These are phyloP conservation scores for Oncopodura yosiiana DNA, from an alignment of 1,140 invertebrate genomes.

Conservation along the genomic window DNA sequence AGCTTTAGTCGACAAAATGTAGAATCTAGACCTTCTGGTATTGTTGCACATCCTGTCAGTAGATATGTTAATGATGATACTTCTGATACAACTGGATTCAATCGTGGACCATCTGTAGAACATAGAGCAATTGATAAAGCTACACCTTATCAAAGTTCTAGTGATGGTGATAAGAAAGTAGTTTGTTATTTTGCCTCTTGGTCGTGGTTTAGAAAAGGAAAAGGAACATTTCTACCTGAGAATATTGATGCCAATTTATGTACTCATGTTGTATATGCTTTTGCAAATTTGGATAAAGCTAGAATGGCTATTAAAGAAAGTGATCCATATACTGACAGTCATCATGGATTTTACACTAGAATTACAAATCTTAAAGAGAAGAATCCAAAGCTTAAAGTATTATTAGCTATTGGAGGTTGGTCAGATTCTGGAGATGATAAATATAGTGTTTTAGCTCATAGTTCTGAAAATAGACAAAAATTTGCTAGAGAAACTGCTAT, in stretches of 20 bases:
- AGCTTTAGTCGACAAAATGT: too few species aligned
- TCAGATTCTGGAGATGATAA: slow-evolving; percentile 74
- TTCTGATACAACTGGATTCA: background rate
- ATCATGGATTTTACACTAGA: slow-evolving; percentile 57
- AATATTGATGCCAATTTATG: slow-evolving; percentile 68
- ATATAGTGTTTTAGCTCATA: slow-evolving; percentile 64
- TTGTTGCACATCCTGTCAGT: background rate
- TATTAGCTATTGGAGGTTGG: slow-evolving; percentile 81
- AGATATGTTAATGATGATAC: background rate
- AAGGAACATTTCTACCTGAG: slow-evolving; percentile 75
- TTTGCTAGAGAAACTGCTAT: slow-evolving; percentile 49
- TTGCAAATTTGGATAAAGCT: slow-evolving; percentile 70
- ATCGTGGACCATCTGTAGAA: slow-evolving; percentile 9
- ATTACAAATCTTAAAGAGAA: slow-evolving; percentile 41
- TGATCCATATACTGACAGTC: slow-evolving; percentile 67
- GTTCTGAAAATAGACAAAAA: slow-evolving; percentile 50
- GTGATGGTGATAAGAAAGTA: slow-evolving; percentile 44
- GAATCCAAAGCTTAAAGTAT: slow-evolving; percentile 45
- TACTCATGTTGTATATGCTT: slow-evolving; percentile 80
- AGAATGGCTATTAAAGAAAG: slow-evolving; percentile 62
- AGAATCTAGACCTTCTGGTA: background rate
- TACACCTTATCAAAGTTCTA: background rate
- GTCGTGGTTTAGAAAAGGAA: slow-evolving; percentile 70
- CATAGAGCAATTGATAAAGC: background rate
- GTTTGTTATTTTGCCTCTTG: slow-evolving; percentile 82